Percentiles rank a stretch among this genome's conserved stretches.
Conservation (phyloP, 2,888 invertebrate genomes). For the Diadromus collaris region DNA sequence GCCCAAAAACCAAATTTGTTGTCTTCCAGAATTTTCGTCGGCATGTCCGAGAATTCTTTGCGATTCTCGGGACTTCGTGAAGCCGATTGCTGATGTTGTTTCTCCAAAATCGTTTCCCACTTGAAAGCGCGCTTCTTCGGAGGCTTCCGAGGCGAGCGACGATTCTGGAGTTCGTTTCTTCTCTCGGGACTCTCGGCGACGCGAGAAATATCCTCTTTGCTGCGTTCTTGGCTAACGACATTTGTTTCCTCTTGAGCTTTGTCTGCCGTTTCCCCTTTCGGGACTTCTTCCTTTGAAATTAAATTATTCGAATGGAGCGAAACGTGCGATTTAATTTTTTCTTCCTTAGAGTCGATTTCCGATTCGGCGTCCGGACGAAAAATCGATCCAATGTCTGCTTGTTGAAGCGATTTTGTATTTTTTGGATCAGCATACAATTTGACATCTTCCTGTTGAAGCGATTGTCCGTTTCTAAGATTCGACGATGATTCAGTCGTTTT, state of each 20-base stretch:
- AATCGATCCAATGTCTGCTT: neutral
- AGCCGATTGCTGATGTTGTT: conserved; percentile 37
- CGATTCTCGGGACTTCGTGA: conserved; percentile 16
- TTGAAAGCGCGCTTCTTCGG: conserved; percentile 55
- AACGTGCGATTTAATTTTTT: neutral
- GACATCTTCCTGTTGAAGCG: neutral
- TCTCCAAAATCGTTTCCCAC: conserved; percentile 58
- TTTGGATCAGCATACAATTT: neutral
- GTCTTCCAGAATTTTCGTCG: neutral
- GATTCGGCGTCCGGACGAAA: neutral
- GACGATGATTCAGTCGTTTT: neutral
- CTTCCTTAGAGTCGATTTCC: neutral
- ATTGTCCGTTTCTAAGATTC: neutral
- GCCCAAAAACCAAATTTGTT: conserved; percentile 32
- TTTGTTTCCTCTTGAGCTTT: neutral
- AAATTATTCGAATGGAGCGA: neutral
- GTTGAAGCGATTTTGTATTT: neutral
- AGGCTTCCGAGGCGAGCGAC: conserved; percentile 23
- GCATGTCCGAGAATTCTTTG: neutral
- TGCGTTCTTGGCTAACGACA: neutral
- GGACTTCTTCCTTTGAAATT: neutral
- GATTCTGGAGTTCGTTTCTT: conserved; percentile 15
- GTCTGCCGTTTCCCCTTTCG: neutral
- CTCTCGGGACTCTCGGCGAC: neutral
- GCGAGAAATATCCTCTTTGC: neutral